Evolutionary conservation across 2,888 invertebrate species (phyloP).

Genomic region (Vanessa cardui): DNA sequence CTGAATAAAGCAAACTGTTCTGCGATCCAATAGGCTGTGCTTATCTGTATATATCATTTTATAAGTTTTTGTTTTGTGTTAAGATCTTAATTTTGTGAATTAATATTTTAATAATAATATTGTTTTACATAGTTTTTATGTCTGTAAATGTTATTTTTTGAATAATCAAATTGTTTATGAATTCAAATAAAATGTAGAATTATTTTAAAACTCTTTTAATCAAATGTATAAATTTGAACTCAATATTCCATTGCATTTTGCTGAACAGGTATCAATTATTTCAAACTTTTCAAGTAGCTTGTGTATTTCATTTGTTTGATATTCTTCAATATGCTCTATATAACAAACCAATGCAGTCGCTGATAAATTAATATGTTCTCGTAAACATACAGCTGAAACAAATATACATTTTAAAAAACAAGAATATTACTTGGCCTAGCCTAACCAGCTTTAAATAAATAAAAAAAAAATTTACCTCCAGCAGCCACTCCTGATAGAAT

Average conservation of each 20-base stretch:
- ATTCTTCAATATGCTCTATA: constrained; percentile 64
- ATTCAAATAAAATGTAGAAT: constrained; percentile 32
- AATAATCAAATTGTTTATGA: constrained; percentile 37
- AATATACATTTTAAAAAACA: not conserved
- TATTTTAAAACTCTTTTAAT: constrained; percentile 32
- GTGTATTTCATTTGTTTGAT: constrained; percentile 59
- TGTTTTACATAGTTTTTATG: constrained; percentile 48
- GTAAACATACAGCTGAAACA: constrained; percentile 65
- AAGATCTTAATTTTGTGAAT: constrained; percentile 53
- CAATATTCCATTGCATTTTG: constrained; percentile 50
- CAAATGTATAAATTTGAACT: constrained; percentile 72
- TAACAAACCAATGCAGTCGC: constrained; percentile 65
- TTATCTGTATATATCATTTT: constrained; percentile 62
- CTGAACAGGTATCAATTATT: constrained; percentile 50
- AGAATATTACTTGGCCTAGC: too few relatives aligned
- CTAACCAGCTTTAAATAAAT: too few relatives aligned
- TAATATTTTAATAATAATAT: constrained; percentile 54
- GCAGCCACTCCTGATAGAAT: constrained; percentile 74
- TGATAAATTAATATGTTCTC: constrained; percentile 61
- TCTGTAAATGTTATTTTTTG: constrained; percentile 36
- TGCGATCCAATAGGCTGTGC: constrained; percentile 82
- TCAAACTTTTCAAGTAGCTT: constrained; percentile 58
- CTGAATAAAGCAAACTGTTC: constrained; percentile 62
- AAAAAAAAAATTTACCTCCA: constrained; percentile 70
- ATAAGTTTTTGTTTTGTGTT: constrained; percentile 57